Evolutionary conservation across 2,888 invertebrate species (phyloP).

Genomic region (Phoronis australis): DNA sequence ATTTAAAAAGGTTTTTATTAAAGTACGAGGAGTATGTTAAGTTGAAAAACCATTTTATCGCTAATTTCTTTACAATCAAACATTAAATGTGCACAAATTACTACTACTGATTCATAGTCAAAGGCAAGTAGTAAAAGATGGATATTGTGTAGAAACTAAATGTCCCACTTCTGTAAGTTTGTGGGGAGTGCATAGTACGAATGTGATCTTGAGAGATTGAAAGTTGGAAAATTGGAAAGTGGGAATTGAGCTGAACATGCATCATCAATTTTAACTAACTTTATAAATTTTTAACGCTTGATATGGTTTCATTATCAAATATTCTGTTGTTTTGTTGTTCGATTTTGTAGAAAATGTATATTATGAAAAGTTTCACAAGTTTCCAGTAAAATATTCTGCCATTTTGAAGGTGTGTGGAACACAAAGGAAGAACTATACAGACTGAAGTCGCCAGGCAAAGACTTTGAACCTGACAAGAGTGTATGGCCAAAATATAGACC

Average conservation of each 20-base stretch:
- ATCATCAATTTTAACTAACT: not conserved
- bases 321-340: not conserved
- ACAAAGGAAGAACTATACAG: conserved; percentile 63
- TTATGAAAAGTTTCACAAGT: not conserved
- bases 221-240: not conserved
- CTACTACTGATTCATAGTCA: too few species aligned
- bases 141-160: too few species aligned
- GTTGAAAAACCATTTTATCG: too few species aligned
- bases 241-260: not conserved
- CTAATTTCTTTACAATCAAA: too few species aligned
- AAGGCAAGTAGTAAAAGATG: too few species aligned
- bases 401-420: conserved; percentile 66
- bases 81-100: too few species aligned
- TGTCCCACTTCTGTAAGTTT: too few species aligned
- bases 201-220: too few species aligned
- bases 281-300: not conserved
- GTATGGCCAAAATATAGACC: conserved; percentile 30
- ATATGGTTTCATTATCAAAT: not conserved
- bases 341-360: not conserved
- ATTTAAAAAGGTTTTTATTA: too few species aligned
- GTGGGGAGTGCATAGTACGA: too few species aligned
- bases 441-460: conserved; percentile 60
- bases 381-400: conserved; percentile 2
- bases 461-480: conserved; percentile 58
- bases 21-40: too few species aligned